Evolutionary conservation across 2,113 vertebrate species (phyloP).

Genomic region (Oncorhynchus tshawytscha): DNA sequence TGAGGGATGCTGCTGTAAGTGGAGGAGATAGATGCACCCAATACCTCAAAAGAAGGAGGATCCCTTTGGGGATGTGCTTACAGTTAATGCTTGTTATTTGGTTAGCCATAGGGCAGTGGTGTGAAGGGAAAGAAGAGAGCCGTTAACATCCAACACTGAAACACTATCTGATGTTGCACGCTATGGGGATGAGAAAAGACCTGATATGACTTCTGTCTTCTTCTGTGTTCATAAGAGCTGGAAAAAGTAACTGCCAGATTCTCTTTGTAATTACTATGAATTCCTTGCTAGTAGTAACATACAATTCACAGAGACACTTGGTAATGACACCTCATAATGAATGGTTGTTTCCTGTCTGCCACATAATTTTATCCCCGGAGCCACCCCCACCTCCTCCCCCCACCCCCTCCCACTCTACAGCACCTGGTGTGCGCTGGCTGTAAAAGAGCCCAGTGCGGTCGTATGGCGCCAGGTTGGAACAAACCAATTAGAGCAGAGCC

Average conservation of each 20-base stretch:
- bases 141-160: conserved; percentile 28
- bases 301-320: conserved; percentile 13
- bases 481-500: conserved; percentile 32
- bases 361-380: conserved; percentile 26
- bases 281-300: no score
- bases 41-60: conserved; percentile 35
- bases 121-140: neutral
- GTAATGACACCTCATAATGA: conserved; percentile 37
- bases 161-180: neutral
- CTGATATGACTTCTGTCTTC: no score
- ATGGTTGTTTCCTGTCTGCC: neutral
- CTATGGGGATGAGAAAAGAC: no score
- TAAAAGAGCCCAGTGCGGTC: neutral
- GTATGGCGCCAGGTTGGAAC: neutral
- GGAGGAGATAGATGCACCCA: conserved; percentile 35
- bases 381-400: neutral
- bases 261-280: conserved; percentile 31
- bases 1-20: conserved; percentile 45
- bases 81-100: conserved; percentile 59
- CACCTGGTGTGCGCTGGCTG: conserved; percentile 17
- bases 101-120: conserved; percentile 39
- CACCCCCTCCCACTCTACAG: neutral
- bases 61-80: conserved; percentile 56
- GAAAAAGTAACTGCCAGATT: neutral
- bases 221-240: no score